Conservation (phyloP, 1,140 invertebrate species). For the Ceratoteleas bidentatus region DNA sequence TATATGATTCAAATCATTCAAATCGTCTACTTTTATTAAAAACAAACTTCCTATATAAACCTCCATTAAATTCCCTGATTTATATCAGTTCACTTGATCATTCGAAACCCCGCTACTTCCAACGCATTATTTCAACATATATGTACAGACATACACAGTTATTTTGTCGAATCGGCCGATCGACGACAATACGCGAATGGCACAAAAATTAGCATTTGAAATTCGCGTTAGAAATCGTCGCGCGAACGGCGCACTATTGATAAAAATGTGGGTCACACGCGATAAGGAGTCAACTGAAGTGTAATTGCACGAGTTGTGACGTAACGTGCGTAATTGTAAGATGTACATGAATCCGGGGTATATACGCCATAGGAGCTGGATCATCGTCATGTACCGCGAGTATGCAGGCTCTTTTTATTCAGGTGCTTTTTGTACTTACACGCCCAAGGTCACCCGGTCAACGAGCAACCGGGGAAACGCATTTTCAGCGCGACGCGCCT, state of each 20-base stretch:
- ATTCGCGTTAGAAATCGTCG: too few species aligned
- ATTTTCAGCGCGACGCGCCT: slow-evolving; percentile 7
- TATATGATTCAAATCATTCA: too few species aligned
- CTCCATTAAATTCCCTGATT: too few species aligned
- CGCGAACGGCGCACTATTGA: neutral
- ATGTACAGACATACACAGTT: too few species aligned
- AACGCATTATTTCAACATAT: too few species aligned
- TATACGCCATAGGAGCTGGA: slow-evolving; percentile 76
- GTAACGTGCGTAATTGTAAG: slow-evolving; percentile 79
- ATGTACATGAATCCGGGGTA: slow-evolving; percentile 77
- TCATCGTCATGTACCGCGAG: slow-evolving; percentile 59
- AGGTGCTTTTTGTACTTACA: slow-evolving; percentile 58
- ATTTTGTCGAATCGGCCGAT: too few species aligned
- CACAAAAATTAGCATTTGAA: too few species aligned
- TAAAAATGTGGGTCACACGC: neutral
- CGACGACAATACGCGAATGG: too few species aligned
- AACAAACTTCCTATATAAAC: too few species aligned
- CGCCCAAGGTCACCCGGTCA: slow-evolving; percentile 44
- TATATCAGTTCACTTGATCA: too few species aligned
- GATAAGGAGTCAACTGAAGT: slow-evolving; percentile 46
- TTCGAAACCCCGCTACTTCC: too few species aligned
- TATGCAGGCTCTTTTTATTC: slow-evolving; percentile 65
- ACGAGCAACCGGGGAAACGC: slow-evolving; percentile 11
- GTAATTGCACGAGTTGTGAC: slow-evolving; percentile 73
- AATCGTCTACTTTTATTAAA: too few species aligned